Base-by-base conservation (phyloP, 2,797 vertebrate genomes). In the Catharus ustulatus region DNA sequence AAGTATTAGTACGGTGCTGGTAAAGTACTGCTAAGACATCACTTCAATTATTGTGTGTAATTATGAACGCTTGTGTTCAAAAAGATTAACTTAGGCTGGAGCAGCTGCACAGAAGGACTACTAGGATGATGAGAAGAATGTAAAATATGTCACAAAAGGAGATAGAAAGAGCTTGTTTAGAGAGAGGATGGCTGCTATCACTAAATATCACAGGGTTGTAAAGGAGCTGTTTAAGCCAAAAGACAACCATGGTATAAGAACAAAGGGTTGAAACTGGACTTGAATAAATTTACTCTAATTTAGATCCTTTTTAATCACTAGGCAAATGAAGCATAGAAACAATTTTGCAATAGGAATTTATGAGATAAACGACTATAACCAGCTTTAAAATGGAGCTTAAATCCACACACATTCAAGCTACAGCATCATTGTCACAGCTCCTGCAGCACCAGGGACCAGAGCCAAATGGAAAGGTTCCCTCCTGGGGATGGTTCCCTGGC, bases 101-200 rank as follows among this genome's bases (percentile, higher is more conserved):
- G 61, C 94, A 95, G 92, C 95, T 96, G 95, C 92, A 95, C 71
- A 84, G 73, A 30, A 93, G 77, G 80, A 89, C 95, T 96, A 90
- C 83, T 49, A 81, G 63, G 63, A 93, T 87, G 81, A 90, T 87
- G 86, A 89, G 67, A 92, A 95, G 71, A 94, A 92, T 94, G 69
- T 81, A 94, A 96, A 94, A 86, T 69, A 76, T 84, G 34, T 58
- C 67, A 95, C 69, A 94, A 92, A 90, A 87, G 21, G 38, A 88
- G 83, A 59, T 29, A 87, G 77, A 84, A 90, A 89, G 94, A 87
- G 76, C 77, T 94, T 91, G 77, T 90, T 94, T 80, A 80, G 71
- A 76, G 38, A 79, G 49, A 87, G 52, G 52, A 89, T 90, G 83
- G 82, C 90, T 92, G 76, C 75, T 95, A 88, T 89, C 12, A 3